Evolutionary conservation across 2,888 invertebrate genomes (phyloP), one percentile per base, ranked within the genome.

Genomic region (Macrophya annulata): DNA sequence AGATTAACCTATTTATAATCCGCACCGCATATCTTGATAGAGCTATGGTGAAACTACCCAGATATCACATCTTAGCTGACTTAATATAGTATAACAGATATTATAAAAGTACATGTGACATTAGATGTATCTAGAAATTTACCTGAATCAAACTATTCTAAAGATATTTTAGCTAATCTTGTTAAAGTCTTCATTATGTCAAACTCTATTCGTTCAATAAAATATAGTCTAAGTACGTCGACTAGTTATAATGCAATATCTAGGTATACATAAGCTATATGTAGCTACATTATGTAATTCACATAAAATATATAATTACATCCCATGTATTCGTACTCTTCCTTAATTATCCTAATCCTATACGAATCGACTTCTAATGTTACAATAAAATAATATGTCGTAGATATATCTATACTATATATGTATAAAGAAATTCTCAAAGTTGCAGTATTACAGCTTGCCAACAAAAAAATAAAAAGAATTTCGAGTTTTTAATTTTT

Each of bases 51-150:
- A 25, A 25, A 25, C 25, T 62, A 21, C 25, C 9, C 10, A 62
- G 62, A 62, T 62, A 62, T 10, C 62, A 62, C 21, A 62, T 62
- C 62, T 62, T 25, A 25, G n/a, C 55, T n/a, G 55, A 55, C 55
- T n/a, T n/a, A 8, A 55, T 8, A 55, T 31, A 3, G 31, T 31
- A 31, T 55, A 17, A 51, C 51, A 51, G 10, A 2, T 55, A n/a
- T 55, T 8, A n/a, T n/a, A 55, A 8, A 55, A 8, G n/a, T 55
- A n/a, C n/a, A 55, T 55, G n/a, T 55, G 55, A 55, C 55, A 3
- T 25, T 10, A 62, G 62, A 62, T 25, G 62, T 62, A 62, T 21
- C 10, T 3, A 25, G 8, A 6, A 62, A 62, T 62, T 10, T 4
- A 12, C 21, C 25, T 4, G 12, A 25, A 62, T 62, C 4, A 62